Percentiles rank a stretch among this genome's conserved stretches.
These are phyloP conservation scores for Sipha flava DNA, from an alignment of 1,140 invertebrate species.

Conservation along the genomic window DNA sequence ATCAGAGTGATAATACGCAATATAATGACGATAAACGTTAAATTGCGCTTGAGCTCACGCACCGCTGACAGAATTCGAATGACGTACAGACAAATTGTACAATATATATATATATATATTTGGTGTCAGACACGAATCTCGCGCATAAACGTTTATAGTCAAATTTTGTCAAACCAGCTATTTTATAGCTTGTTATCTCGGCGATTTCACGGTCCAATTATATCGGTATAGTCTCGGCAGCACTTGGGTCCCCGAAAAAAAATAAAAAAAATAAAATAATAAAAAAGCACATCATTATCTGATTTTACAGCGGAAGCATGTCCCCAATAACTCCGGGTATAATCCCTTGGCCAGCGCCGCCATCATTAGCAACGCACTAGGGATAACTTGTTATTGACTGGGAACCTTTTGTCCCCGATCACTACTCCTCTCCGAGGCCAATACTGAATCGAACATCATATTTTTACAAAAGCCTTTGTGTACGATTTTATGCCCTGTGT, in stretches of 20 bases:
- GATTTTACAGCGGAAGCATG: conserved; percentile 4
- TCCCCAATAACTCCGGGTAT: background rate
- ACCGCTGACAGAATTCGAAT: no score
- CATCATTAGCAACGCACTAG: background rate
- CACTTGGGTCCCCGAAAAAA: background rate
- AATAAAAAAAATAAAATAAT: no score
- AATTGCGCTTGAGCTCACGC: no score
- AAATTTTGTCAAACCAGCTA: background rate
- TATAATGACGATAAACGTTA: no score
- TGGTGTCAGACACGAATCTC: background rate
- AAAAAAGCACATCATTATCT: conserved; percentile 15
- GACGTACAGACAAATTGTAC: background rate
- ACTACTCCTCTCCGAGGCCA: background rate
- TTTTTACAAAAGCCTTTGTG: background rate
- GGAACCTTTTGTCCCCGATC: background rate
- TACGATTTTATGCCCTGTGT: background rate
- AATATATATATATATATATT: no score
- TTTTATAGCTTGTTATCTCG: conserved; percentile 12
- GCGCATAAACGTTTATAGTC: background rate
- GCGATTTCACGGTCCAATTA: conserved; percentile 8
- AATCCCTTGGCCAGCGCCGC: background rate
- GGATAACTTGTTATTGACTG: conserved; percentile 13
- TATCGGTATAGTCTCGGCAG: background rate
- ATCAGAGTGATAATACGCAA: no score
- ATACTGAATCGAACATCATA: background rate